Conservation (phyloP, 2,113 vertebrate genomes). For the Cebidichthys violaceus region DNA sequence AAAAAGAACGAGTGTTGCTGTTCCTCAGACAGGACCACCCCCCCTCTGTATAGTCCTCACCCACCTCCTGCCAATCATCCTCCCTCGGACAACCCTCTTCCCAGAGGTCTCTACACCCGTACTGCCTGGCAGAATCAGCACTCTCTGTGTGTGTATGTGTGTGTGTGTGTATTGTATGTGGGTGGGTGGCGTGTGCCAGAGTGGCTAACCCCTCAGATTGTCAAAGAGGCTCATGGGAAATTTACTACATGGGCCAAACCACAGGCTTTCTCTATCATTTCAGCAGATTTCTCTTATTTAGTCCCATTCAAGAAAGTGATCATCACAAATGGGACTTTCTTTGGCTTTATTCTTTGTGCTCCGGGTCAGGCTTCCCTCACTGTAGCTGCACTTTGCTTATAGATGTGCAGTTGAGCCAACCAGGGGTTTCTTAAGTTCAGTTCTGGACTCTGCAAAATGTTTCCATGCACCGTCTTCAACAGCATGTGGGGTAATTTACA, state of each 20-base stretch:
- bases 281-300: conserved; percentile 80
- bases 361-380: conserved; percentile 54
- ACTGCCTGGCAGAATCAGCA: conserved; percentile 55
- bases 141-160: conserved; percentile 57
- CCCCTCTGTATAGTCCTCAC: conserved; percentile 40
- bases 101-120: conserved; percentile 60
- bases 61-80: conserved; percentile 69
- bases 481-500: conserved; percentile 26
- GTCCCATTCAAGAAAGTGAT: conserved; percentile 75
- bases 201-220: conserved; percentile 80
- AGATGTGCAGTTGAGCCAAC: conserved; percentile 50
- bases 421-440: conserved; percentile 33
- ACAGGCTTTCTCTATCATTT: conserved; percentile 83
- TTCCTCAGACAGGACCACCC: conserved; percentile 33
- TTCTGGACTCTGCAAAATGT: conserved; percentile 41
- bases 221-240: conserved; percentile 83
- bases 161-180: conserved; percentile 70
- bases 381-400: conserved; percentile 54
- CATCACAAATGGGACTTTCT: conserved; percentile 66
- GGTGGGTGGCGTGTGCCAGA: conserved; percentile 80
- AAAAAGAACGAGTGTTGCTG: conserved; percentile 47
- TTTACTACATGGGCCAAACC: conserved; percentile 77
- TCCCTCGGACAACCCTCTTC: conserved; percentile 39
- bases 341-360: conserved; percentile 56
- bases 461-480: conserved; percentile 30